Evolutionary conservation across 2,797 vertebrate genomes (phyloP).

Genomic region (Lacerta viridis): DNA sequence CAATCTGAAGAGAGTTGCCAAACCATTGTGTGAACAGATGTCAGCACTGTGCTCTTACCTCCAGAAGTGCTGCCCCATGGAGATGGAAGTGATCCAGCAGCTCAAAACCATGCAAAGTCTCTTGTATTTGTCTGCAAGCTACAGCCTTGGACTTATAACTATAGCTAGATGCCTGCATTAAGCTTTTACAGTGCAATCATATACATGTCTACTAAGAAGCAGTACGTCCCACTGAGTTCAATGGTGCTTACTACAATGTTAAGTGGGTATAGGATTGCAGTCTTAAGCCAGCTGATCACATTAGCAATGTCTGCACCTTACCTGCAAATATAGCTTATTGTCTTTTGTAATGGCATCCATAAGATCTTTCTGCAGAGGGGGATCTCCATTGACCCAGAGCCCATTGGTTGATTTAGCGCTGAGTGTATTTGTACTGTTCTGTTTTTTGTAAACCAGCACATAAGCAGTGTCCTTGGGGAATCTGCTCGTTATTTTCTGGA

Average conservation of each 20-base stretch:
- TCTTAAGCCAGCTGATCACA: neutral
- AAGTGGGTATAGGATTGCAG: neutral
- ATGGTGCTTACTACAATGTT: neutral
- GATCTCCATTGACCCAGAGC: constrained; percentile 88
- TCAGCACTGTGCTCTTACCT: neutral
- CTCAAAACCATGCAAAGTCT: neutral
- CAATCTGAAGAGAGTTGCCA: neutral
- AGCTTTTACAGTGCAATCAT: neutral
- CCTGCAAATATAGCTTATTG: constrained; percentile 98
- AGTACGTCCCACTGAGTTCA: neutral
- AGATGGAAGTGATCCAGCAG: neutral
- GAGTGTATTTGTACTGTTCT: constrained; percentile 80
- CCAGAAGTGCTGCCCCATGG: neutral
- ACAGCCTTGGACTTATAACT: neutral
- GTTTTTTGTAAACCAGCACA: constrained; percentile 96
- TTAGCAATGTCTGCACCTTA: constrained; percentile 72
- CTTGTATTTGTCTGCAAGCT: neutral
- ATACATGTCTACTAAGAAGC: neutral
- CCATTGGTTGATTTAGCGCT: constrained; percentile 78
- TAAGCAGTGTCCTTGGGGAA: constrained; percentile 99
- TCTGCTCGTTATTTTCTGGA: constrained; percentile 96
- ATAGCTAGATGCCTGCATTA: neutral
- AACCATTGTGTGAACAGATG: neutral
- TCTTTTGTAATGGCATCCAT: constrained; percentile 99
- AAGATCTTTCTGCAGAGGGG: constrained; percentile 96